These are phyloP conservation scores for Danio kyathit DNA, from an alignment of 2,797 vertebrate species.

Conservation along the genomic window DNA sequence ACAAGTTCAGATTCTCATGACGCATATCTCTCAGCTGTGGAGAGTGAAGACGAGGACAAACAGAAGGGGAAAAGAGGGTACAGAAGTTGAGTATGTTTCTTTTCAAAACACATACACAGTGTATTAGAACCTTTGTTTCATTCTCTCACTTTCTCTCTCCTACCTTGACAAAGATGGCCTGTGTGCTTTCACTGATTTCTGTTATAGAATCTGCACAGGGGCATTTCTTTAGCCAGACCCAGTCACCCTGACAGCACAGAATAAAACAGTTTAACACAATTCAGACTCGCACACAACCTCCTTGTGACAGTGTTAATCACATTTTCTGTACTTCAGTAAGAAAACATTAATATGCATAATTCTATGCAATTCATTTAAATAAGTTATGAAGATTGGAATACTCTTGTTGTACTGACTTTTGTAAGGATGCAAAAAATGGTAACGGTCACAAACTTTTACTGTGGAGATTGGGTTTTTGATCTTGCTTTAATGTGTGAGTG, in stretches of 20 bases:
- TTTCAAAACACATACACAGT: background rate
- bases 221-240: slow-evolving; percentile 95
- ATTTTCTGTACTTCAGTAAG: background rate
- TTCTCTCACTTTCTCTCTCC: slow-evolving; percentile 39
- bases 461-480: no score
- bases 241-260: slow-evolving; percentile 84
- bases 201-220: slow-evolving; percentile 70
- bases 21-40: slow-evolving; percentile 89
- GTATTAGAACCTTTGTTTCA: background rate
- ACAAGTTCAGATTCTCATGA: slow-evolving; percentile 93
- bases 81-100: background rate
- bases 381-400: no score
- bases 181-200: slow-evolving; percentile 77
- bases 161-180: slow-evolving; percentile 85
- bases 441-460: no score
- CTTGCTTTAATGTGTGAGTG: no score
- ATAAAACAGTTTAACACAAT: background rate
- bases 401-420: no score
- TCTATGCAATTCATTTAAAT: background rate
- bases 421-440: no score
- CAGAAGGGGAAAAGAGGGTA: background rate
- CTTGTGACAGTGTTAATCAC: background rate
- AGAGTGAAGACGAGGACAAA: background rate
- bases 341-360: background rate
- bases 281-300: background rate